phyloP scores from a whole-genome alignment of 2,888 invertebrate species.

The Apamea crenata region DNA sequence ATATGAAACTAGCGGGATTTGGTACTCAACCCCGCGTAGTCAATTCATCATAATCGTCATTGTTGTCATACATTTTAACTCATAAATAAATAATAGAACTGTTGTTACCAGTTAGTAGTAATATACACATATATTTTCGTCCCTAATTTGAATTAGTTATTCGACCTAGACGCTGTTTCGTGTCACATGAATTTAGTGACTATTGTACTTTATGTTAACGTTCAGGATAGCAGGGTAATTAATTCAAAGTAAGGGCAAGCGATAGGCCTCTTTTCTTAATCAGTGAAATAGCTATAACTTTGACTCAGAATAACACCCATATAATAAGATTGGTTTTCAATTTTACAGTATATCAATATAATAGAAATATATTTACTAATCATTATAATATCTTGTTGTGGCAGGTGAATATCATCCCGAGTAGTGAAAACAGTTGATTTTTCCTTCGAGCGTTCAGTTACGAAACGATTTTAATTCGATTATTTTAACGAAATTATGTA shows the following conservation, averaged over 20 bases:
- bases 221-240: slow-evolving; percentile 68
- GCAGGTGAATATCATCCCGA: slow-evolving; percentile 44
- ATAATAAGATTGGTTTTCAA: slow-evolving; percentile 47
- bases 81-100: slow-evolving; percentile 77
- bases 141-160: slow-evolving; percentile 77
- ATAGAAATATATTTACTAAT: slow-evolving; percentile 62
- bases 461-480: slow-evolving; percentile 69
- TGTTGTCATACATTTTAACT: slow-evolving; percentile 75
- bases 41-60: slow-evolving; percentile 81
- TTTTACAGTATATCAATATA: slow-evolving; percentile 53
- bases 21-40: slow-evolving; percentile 75
- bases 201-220: slow-evolving; percentile 53
- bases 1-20: slow-evolving; percentile 66
- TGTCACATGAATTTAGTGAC: slow-evolving; percentile 55
- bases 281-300: slow-evolving; percentile 54
- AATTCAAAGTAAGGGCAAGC: slow-evolving; percentile 73
- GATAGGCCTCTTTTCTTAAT: slow-evolving; percentile 59
- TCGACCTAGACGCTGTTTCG: slow-evolving; percentile 57
- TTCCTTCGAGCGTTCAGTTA: slow-evolving; percentile 62
- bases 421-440: slow-evolving; percentile 50
- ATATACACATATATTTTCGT: slow-evolving; percentile 68
- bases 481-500: slow-evolving; percentile 65
- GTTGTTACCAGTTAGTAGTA: slow-evolving; percentile 87
- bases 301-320: slow-evolving; percentile 55
- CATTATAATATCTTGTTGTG: slow-evolving; percentile 48